These are phyloP conservation scores for Hippocampus mohnikei DNA, from an alignment of 2,113 vertebrate genomes.

Conservation along the genomic window DNA sequence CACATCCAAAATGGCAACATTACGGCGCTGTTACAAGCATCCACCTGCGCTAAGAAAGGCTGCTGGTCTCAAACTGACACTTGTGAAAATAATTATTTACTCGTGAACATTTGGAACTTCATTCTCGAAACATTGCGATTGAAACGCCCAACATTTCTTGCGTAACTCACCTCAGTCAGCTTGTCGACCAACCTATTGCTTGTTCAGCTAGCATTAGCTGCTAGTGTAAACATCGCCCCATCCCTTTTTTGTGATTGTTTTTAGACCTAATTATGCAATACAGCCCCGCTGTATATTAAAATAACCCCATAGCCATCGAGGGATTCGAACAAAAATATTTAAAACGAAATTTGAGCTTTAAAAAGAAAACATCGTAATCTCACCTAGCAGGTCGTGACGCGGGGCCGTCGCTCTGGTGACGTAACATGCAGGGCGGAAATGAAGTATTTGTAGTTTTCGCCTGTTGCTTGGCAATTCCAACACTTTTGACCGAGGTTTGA, in stretches of 20 bases:
- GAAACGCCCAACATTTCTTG: not conserved
- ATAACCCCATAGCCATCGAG: no score
- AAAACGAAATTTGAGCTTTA: not conserved
- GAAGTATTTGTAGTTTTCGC: conserved; percentile 1
- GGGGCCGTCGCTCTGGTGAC: not conserved
- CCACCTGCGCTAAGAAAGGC: not conserved
- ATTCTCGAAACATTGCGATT: not conserved
- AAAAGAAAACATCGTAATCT: not conserved
- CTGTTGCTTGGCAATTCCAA: not conserved
- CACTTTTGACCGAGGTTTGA: not conserved
- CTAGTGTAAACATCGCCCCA: conserved; percentile 2
- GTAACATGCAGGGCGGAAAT: conserved; percentile 15
- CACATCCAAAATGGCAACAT: no score
- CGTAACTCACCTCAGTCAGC: not conserved
- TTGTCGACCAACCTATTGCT: not conserved
- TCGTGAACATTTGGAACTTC: not conserved
- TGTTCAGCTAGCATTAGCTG: conserved; percentile 25
- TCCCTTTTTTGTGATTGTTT: no score
- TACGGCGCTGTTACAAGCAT: no score
- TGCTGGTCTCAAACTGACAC: not conserved
- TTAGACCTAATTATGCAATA: not conserved
- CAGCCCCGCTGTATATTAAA: not conserved
- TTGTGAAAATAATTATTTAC: not conserved
- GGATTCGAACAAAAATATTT: not conserved
- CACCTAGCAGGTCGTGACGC: conserved; percentile 10